phyloP scores from a whole-genome alignment of 2,888 invertebrate genomes.

The Cryptops parisi region DNA sequence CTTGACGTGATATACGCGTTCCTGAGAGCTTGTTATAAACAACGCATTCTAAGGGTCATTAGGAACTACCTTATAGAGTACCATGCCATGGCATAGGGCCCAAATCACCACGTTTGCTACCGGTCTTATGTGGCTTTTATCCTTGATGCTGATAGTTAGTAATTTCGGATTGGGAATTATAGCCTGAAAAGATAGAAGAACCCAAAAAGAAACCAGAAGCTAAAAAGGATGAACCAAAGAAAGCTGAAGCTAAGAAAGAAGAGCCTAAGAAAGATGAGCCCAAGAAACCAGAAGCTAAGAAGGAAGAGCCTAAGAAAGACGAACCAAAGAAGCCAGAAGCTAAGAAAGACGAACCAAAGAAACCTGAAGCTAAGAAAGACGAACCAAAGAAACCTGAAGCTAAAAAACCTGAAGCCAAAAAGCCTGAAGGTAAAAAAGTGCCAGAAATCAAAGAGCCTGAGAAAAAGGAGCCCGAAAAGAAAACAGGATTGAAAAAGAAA shows the following conservation, averaged over 20 bases:
- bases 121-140: no score
- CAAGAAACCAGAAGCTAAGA: conserved; percentile 18
- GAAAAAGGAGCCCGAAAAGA: conserved; percentile 25
- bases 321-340: conserved; percentile 22
- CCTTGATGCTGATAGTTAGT: no score
- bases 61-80: no score
- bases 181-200: conserved; percentile 13
- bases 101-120: no score
- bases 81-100: no score
- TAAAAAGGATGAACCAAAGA: conserved; percentile 20
- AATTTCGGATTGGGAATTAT: no score
- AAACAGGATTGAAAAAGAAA: conserved; percentile 20
- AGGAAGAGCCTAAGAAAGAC: conserved; percentile 18
- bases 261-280: conserved; percentile 18
- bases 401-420: conserved; percentile 21
- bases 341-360: conserved; percentile 26
- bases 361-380: conserved; percentile 25
- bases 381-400: conserved; percentile 22
- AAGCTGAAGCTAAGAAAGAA: conserved; percentile 21
- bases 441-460: conserved; percentile 10
- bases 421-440: conserved; percentile 18
- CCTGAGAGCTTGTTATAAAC: no score
- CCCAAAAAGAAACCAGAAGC: conserved; percentile 26
- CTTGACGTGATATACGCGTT: conserved; percentile 17
- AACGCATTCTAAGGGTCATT: no score